phyloP scores from a whole-genome alignment of 2,797 vertebrate species.

The Sebastes oblongus region DNA sequence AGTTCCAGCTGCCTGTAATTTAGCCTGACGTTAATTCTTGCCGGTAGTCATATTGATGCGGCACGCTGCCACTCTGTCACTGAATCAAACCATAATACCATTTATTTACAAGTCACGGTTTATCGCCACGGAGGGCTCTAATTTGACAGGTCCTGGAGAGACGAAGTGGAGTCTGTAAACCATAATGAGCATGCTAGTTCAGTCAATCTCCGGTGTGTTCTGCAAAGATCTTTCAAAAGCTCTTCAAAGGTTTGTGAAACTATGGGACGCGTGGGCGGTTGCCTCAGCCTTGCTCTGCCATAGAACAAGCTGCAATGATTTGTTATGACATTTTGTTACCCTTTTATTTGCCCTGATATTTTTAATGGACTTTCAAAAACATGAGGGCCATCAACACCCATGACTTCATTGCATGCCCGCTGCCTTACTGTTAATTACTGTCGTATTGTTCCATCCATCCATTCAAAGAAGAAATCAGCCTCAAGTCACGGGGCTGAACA shows the following conservation, averaged over 20 bases:
- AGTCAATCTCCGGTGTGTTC: constrained; percentile 33
- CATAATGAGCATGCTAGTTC: constrained; percentile 37
- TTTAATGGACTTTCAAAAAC: constrained; percentile 3
- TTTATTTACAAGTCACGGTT: constrained; percentile 68
- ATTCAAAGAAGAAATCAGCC: constrained; percentile 25
- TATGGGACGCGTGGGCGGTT: neutral
- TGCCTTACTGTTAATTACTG: constrained; percentile 14
- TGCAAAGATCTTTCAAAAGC: constrained; percentile 36
- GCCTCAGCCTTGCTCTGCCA: neutral
- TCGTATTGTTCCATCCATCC: constrained; percentile 24
- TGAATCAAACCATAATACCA: constrained; percentile 52
- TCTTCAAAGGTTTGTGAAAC: constrained; percentile 22
- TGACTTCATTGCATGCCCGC: neutral
- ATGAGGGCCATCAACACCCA: neutral
- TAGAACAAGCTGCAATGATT: neutral
- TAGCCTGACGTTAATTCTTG: constrained; percentile 60
- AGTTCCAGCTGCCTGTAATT: constrained; percentile 51
- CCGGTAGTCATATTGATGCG: constrained; percentile 58
- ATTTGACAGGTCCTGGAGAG: constrained; percentile 52
- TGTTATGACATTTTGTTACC: neutral
- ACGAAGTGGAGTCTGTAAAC: constrained; percentile 33
- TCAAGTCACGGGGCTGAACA: constrained; percentile 28
- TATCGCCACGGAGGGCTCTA: constrained; percentile 32
- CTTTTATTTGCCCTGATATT: neutral
- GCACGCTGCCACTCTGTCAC: constrained; percentile 57